Percentiles rank a stretch among this genome's conserved stretches.
Evolutionary conservation across 1,140 invertebrate species (phyloP).

Genomic region (Caenorhabditis briggsae): DNA sequence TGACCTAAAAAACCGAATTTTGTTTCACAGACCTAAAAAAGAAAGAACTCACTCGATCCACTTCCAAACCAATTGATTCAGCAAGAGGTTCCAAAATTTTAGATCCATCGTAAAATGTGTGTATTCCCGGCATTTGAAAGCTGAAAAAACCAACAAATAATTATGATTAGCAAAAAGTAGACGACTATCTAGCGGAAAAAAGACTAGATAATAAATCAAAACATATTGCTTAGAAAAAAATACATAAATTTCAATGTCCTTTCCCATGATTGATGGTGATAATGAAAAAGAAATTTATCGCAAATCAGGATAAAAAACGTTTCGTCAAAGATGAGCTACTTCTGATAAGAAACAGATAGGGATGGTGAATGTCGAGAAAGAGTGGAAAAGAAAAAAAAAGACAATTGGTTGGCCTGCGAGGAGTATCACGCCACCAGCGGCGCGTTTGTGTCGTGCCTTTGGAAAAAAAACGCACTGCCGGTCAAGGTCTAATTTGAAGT

Average conservation of each 20-base stretch:
- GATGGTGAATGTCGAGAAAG: background rate
- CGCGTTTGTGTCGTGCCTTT: conserved; percentile 40
- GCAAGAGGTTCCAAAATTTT: conserved; percentile 65
- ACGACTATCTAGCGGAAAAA: background rate
- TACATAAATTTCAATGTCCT: background rate
- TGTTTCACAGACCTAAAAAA: background rate
- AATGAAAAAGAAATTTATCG: conserved; percentile 32
- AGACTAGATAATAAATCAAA: background rate
- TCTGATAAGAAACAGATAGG: conserved; percentile 1
- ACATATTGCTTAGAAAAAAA: background rate
- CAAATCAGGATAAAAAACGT: conserved; percentile 1
- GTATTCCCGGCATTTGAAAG: conserved; percentile 63
- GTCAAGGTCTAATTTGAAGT: conserved; percentile 55
- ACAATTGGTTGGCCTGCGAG: conserved; percentile 20
- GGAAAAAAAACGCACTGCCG: conserved; percentile 30
- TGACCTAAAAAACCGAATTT: conserved; percentile 82
- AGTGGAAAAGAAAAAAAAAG: conserved; percentile 26
- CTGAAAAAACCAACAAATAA: background rate
- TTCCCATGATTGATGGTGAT: conserved; percentile 33
- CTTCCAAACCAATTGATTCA: conserved; percentile 62
- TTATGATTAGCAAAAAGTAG: background rate
- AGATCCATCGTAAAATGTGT: conserved; percentile 68
- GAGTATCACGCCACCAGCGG: conserved; percentile 40
- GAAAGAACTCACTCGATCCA: conserved; percentile 65
- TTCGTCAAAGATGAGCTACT: conserved; percentile 15